These are phyloP conservation scores for Triops cancriformis DNA, from an alignment of 1,140 invertebrate species.

Conservation along the genomic window DNA sequence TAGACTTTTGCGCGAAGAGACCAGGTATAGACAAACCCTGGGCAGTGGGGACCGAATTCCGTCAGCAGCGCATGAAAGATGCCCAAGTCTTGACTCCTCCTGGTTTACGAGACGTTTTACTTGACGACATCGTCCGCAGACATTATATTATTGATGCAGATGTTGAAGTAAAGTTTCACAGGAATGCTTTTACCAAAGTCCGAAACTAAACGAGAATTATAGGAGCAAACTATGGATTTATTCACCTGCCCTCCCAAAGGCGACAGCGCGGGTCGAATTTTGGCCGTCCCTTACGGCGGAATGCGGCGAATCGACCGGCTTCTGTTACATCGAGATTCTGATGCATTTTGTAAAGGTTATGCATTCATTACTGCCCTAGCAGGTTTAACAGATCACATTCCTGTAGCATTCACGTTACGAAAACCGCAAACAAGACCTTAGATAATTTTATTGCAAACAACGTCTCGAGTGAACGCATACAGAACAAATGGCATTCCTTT, in stretches of 20 bases:
- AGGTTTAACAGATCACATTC: constrained; percentile 31
- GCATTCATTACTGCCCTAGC: constrained; percentile 29
- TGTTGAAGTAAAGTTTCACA: constrained; percentile 29
- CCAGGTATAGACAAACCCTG: constrained; percentile 30
- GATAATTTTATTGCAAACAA: not conserved
- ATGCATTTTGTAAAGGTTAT: constrained; percentile 29
- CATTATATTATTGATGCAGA: constrained; percentile 33
- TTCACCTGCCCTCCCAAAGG: constrained; percentile 17
- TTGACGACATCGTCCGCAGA: constrained; percentile 30
- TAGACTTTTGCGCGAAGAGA: constrained; percentile 24
- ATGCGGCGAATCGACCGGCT: constrained; percentile 32
- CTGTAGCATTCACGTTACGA: constrained; percentile 29
- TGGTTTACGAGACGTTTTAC: constrained; percentile 28
- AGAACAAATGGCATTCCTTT: not conserved
- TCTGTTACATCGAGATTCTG: constrained; percentile 26
- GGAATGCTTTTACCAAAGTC: not conserved
- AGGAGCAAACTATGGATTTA: constrained; percentile 28
- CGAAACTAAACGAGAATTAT: not conserved
- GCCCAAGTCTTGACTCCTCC: constrained; percentile 25
- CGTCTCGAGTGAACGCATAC: not conserved
- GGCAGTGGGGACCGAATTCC: constrained; percentile 32
- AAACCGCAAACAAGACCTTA: not conserved
- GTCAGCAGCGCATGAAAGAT: constrained; percentile 30
- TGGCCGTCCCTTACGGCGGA: constrained; percentile 28
- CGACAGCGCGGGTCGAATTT: constrained; percentile 27